A percentile compares a stretch with the other conserved stretches of the same genome.
These are phyloP conservation scores for Rhizoglyphus robini DNA, from an alignment of 1,140 invertebrate genomes.

Conservation along the genomic window DNA sequence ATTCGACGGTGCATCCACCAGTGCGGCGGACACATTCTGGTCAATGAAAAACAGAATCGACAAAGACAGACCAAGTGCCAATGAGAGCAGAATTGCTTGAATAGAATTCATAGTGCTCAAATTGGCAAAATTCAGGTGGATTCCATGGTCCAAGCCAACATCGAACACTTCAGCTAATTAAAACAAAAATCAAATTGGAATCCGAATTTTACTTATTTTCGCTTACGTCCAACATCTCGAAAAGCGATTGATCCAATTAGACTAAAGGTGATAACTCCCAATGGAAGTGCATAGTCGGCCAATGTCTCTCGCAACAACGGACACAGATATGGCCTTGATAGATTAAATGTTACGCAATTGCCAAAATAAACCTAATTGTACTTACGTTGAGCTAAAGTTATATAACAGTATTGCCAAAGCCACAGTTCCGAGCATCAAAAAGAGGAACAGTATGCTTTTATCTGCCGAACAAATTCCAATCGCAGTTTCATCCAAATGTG, in stretches of 20 bases:
- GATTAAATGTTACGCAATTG: too few species aligned
- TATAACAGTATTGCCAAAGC: constrained; percentile 47
- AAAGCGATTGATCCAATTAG: constrained; percentile 39
- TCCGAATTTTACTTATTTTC: too few species aligned
- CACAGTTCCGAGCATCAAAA: constrained; percentile 48
- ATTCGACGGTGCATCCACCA: constrained; percentile 39
- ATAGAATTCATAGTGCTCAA: too few species aligned
- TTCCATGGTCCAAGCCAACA: constrained; percentile 34
- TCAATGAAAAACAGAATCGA: constrained; percentile 44
- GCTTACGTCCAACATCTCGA: constrained; percentile 13
- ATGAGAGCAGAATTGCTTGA: constrained; percentile 28
- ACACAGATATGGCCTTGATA: constrained; percentile 21
- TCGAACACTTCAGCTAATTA: constrained; percentile 38
- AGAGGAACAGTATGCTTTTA: constrained; percentile 44
- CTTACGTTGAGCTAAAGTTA: constrained; percentile 42
- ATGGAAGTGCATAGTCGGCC: constrained; percentile 40
- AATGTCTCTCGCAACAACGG: constrained; percentile 37
- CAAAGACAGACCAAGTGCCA: constrained; percentile 39
- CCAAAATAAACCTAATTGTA: constrained; percentile 23
- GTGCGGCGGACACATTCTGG: constrained; percentile 41
- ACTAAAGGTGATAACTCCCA: constrained; percentile 39
- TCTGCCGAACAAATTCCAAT: constrained; percentile 41
- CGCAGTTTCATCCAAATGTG: not conserved
- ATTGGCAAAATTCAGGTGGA: constrained; percentile 32
- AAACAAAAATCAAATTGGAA: too few species aligned